Evolutionary conservation across 2,113 vertebrate species (phyloP).

Genomic region (Ceyx cyanopectus): DNA sequence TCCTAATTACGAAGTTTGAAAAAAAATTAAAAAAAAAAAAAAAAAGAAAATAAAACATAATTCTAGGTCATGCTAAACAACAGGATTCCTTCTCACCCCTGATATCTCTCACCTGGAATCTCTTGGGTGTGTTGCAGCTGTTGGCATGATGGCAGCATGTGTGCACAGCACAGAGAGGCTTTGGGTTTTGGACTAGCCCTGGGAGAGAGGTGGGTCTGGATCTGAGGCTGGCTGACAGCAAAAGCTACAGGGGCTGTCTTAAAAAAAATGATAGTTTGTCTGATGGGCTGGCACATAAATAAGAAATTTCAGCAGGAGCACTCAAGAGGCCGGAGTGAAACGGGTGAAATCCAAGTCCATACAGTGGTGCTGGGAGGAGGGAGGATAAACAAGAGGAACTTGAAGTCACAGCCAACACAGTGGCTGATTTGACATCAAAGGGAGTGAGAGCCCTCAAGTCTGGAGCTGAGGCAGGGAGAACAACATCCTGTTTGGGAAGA

Average conservation of each 20-base stretch:
- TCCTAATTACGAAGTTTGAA: background rate
- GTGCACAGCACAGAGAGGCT: background rate
- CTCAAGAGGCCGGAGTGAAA: background rate
- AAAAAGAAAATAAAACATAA: background rate
- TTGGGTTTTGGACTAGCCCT: background rate
- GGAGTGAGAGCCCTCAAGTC: background rate
- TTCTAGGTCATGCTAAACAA: background rate
- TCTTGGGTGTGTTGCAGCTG: background rate
- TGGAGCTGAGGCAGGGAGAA: background rate
- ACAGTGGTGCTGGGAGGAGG: background rate
- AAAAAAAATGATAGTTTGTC: background rate
- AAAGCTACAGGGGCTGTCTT: background rate
- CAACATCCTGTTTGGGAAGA: background rate
- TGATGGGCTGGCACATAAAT: background rate
- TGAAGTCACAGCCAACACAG: background rate
- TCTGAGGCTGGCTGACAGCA: background rate
- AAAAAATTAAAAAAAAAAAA: background rate
- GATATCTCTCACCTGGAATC: slow-evolving; percentile 13
- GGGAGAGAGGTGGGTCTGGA: background rate
- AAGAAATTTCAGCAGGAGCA: background rate
- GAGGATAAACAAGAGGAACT: background rate
- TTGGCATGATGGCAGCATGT: background rate
- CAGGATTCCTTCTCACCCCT: background rate
- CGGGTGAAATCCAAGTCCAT: background rate
- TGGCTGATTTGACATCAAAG: background rate